Evolutionary conservation across 2,113 vertebrate genomes (phyloP).

Genomic region (Neodon shergylaensis): DNA sequence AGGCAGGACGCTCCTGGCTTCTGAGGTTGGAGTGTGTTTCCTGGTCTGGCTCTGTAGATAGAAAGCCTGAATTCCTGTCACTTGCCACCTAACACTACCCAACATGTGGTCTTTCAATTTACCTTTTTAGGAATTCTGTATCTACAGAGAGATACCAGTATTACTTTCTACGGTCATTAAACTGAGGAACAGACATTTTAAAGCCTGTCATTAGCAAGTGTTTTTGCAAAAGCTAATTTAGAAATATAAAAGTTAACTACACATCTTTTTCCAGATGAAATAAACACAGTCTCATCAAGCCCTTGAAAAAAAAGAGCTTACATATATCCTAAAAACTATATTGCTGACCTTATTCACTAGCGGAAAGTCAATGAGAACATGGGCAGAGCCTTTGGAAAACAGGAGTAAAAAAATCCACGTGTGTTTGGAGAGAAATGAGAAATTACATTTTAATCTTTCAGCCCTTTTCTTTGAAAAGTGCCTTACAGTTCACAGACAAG

Average conservation of each 20-base stretch:
- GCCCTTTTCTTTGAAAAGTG: conserved; percentile 73
- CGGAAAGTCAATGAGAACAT: conserved; percentile 74
- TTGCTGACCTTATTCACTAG: conserved; percentile 73
- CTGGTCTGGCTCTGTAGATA: neutral
- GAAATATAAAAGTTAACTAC: conserved; percentile 56
- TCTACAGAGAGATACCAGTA: neutral
- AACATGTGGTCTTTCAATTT: neutral
- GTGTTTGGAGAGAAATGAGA: conserved; percentile 66
- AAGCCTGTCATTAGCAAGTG: neutral
- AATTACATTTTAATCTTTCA: conserved; percentile 75
- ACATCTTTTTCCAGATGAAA: conserved; percentile 41
- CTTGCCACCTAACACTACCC: neutral
- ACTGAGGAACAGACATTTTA: neutral
- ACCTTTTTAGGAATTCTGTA: neutral
- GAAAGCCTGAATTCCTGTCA: neutral
- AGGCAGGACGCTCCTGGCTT: neutral
- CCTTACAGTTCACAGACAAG: conserved; percentile 67
- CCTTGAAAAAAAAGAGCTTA: conserved; percentile 49
- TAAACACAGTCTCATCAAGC: conserved; percentile 50
- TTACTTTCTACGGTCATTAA: neutral
- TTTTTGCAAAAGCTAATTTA: conserved; percentile 50
- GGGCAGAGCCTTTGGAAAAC: conserved; percentile 69
- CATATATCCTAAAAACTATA: conserved; percentile 60
- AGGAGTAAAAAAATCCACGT: conserved; percentile 74
- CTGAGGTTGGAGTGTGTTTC: neutral